These are phyloP conservation scores for Drosophila athabasca DNA, from an alignment of 1,140 invertebrate species.

Conservation along the genomic window DNA sequence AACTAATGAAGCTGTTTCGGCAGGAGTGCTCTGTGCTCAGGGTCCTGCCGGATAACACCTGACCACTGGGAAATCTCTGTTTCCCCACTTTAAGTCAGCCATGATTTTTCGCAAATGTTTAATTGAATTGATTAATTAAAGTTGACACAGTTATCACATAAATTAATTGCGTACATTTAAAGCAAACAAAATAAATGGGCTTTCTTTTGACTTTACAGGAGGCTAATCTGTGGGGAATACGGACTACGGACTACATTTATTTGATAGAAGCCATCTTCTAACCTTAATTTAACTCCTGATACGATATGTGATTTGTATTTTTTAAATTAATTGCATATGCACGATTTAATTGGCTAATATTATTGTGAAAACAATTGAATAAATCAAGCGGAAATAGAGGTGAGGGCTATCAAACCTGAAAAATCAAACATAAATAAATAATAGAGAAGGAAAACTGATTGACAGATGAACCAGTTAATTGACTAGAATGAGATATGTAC, in stretches of 20 bases:
- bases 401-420: slow-evolving; percentile 3
- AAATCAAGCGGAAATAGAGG: too few species aligned
- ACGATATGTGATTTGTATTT: too few species aligned
- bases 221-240: slow-evolving; percentile 1
- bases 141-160: slow-evolving; percentile 45
- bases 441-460: too few species aligned
- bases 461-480: too few species aligned
- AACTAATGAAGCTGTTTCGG: slow-evolving; percentile 72
- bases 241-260: neutral
- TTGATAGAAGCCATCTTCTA: neutral
- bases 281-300: too few species aligned
- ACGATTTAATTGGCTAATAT: too few species aligned
- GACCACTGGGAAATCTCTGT: slow-evolving; percentile 13
- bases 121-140: slow-evolving; percentile 29
- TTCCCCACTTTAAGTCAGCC: slow-evolving; percentile 1
- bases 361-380: neutral
- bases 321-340: too few species aligned
- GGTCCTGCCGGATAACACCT: slow-evolving; percentile 24
- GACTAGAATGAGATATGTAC: too few species aligned
- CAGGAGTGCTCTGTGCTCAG: slow-evolving; percentile 18
- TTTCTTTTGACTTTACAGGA: neutral
- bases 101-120: neutral
- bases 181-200: neutral
- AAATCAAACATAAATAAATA: neutral
- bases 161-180: slow-evolving; percentile 40